These are phyloP conservation scores for Mesopsocus fuscifrons DNA, from an alignment of 2,888 invertebrate species.

Conservation along the genomic window DNA sequence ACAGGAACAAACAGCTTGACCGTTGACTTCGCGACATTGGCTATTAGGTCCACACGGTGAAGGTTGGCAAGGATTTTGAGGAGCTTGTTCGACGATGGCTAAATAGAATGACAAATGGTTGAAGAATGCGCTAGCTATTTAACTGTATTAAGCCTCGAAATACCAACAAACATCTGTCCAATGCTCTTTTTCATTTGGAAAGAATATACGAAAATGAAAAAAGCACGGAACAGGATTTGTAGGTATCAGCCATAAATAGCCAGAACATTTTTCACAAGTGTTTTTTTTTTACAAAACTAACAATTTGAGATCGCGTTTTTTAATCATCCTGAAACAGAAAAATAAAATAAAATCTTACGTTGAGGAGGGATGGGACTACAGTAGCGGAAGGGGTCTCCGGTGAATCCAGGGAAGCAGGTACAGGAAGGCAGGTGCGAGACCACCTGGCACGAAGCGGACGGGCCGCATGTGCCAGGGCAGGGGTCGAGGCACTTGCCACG, in stretches of 20 bases:
- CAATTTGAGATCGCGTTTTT: too few species aligned
- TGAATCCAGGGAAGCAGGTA: constrained; percentile 37
- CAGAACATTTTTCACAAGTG: too few species aligned
- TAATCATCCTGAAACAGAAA: too few species aligned
- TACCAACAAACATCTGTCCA: too few species aligned
- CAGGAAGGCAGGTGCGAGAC: constrained; percentile 46
- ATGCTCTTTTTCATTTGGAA: too few species aligned
- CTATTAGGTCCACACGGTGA: constrained; percentile 23
- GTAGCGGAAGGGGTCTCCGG: constrained; percentile 44
- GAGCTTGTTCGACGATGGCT: constrained; percentile 28
- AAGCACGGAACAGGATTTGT: background rate
- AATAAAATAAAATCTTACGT: constrained; percentile 13
- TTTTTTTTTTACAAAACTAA: too few species aligned
- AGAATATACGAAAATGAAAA: constrained; percentile 13
- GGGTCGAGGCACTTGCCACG: constrained; percentile 47
- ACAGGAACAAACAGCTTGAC: constrained; percentile 22
- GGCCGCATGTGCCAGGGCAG: constrained; percentile 47
- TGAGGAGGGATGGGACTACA: constrained; percentile 30
- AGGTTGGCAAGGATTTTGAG: constrained; percentile 20
- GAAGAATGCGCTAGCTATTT: constrained; percentile 11
- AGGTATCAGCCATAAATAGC: too few species aligned
- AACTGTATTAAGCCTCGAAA: too few species aligned
- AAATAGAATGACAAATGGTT: constrained; percentile 36
- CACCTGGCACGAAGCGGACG: constrained; percentile 43
- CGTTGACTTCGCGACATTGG: constrained; percentile 21